Conservation (phyloP, 2,113 vertebrate genomes). For the Sebastes schlegelii region DNA sequence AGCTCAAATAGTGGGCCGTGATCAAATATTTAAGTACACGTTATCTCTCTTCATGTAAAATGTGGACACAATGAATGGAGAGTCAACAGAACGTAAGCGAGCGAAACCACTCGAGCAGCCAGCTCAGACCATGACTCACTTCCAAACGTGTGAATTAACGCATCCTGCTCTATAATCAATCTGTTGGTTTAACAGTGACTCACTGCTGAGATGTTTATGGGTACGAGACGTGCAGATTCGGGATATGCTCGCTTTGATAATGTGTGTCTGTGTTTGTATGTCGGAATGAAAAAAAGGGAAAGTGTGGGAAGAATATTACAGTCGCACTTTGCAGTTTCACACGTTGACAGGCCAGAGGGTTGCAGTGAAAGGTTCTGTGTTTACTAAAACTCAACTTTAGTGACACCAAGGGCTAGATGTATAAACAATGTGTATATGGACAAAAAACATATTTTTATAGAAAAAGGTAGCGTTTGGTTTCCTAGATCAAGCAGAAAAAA, state of each 20-base stretch:
- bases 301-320: neutral
- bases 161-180: conserved; percentile 37
- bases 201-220: conserved; percentile 20
- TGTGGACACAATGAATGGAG: neutral
- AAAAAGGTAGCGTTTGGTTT: neutral
- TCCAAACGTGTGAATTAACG: conserved; percentile 33
- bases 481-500: neutral
- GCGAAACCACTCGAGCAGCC: neutral
- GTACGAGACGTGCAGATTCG: neutral
- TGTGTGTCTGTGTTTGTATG: neutral
- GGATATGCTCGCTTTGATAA: neutral
- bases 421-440: neutral
- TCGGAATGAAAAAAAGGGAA: neutral
- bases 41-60: conserved; percentile 26
- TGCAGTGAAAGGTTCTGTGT: neutral
- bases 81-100: conserved; percentile 17
- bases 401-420: neutral
- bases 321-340: neutral
- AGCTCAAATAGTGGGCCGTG: neutral
- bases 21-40: conserved; percentile 24
- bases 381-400: neutral
- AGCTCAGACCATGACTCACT: conserved; percentile 35
- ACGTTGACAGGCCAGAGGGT: neutral
- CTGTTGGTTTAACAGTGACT: conserved; percentile 44
- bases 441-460: neutral